Base-by-base conservation (phyloP, 2,797 vertebrate genomes). In the Oreortyx pictus region DNA sequence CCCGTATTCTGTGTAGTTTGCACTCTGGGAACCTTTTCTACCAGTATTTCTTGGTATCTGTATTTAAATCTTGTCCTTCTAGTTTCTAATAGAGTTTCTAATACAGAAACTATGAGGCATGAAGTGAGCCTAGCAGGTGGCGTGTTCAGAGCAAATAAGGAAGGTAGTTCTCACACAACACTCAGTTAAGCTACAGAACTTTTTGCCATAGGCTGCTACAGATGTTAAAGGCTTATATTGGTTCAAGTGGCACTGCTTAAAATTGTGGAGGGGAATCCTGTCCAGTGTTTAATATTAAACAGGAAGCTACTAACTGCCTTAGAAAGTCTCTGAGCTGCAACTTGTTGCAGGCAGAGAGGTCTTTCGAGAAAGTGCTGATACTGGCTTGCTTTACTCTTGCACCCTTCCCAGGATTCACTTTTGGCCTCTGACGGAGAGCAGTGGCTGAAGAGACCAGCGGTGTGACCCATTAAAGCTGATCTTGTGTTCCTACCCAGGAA, bases 91-190 rank as follows among this genome's bases (percentile, higher is more conserved):
- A 37, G 37, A 37, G 37, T 37, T 37, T 92, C 60, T 88, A 83
- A 95, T 94, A 92, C 87, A 76, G 91, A 91, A 92, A 93, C 2
- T 54, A 86, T 68, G 89, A 95, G 80, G 94, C 95, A 92, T 95
- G 92, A 96, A 96, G 84, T 73, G 24, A 92, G 80, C 90, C 79
- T 96, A 68, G 91, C 86, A 96, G 93, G 91, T 90, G 93, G 86
- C 90, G 82, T 65, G 83, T 77, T 92, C 86, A 67, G 67, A 92
- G 85, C 41, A 91, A 94, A 71, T 62, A 81, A 41, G 17, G 50
- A 82, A 83, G 50, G 37, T 76, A 41, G 73, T 89, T 94, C 86
- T 83, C 70, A 89, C 35, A 73, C 41, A 91, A 76, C 68, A 62
- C 2, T 11, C 83, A 79, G 43, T 86, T 91, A 73, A 66, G n/a